Evolutionary conservation across 2,113 vertebrate genomes (phyloP).

Genomic region (Silurus glanis): DNA sequence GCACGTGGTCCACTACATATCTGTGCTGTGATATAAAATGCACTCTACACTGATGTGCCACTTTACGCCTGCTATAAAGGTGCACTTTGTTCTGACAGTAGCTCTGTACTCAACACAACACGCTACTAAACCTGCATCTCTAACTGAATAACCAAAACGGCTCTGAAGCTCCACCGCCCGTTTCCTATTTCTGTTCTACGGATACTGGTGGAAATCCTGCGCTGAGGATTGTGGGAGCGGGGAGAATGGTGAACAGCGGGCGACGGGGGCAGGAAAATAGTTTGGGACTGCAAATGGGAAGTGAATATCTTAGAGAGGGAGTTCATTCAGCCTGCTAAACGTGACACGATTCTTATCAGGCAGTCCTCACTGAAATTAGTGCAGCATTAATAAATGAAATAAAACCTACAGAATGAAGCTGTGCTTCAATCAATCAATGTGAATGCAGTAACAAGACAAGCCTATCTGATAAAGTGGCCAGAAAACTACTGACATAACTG

Average conservation of each 20-base stretch:
- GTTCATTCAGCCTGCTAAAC: not conserved
- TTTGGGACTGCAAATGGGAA: not conserved
- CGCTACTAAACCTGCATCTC: not conserved
- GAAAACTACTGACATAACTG: not conserved
- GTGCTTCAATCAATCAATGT: not conserved
- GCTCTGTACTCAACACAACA: not conserved
- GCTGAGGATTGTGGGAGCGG: not conserved
- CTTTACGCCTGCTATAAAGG: not conserved
- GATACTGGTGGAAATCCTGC: not conserved
- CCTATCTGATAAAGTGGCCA: not conserved
- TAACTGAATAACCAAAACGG: not conserved
- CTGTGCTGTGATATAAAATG: not conserved
- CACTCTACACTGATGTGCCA: not conserved
- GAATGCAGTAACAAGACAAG: not conserved
- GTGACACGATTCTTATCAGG: not conserved
- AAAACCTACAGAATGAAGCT: not conserved
- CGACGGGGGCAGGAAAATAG: not conserved
- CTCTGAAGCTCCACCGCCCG: not conserved
- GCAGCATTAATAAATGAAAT: not conserved
- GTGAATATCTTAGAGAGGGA: not conserved
- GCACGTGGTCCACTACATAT: not conserved
- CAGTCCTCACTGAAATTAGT: not conserved
- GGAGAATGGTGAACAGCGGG: not conserved
- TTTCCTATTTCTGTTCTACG: not conserved
- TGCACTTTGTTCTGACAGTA: not conserved